Evolutionary conservation across 2,113 vertebrate species (phyloP), one percentile per base, ranked within the genome.

Genomic region (Hypocryptadius cinnamomeus): DNA sequence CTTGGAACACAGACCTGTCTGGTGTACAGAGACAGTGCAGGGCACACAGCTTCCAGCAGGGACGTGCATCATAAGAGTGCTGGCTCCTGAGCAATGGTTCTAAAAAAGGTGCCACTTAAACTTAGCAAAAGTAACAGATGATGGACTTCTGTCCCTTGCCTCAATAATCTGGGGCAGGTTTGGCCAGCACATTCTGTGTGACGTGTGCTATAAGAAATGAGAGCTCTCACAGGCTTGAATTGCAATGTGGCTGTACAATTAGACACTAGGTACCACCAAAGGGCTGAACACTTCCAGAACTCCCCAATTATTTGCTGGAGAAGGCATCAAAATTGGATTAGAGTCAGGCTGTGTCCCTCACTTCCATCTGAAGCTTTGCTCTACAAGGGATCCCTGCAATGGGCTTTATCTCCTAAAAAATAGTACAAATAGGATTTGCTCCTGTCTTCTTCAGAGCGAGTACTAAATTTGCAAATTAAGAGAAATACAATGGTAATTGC

Each of bases 361-460:
- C 64, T 93, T 89, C 33, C 37, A 59, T 39, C 17, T 19, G 40
- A 92, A 82, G 56, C 21, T 90, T 65, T 70, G 47, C 56, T 90
- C 6, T 59, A 47, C 15, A 47, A 87, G 14, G 16, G 56, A 47
- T 64, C 50, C 68, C 45, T 80, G 56, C 30, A 79, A 59, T 20
- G 63, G 60, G 35, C 17, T 83, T 85, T 85, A 21, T 91, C 68
- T 66, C 27, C n/a, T 35, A 14, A 79, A 89, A 85, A 77, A 17
- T 17, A 31, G 11, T 64, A 80, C 85, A 85, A 94, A 80, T 22
- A 68, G 85, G 85, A 94, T 96, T 91, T 95, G 44, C n/a, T 33
- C 93, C 74, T 64, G 50, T 59, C 30, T 85, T 68, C 59, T 91
- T 66, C 82, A 86, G 13, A 74, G 40, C 7, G 15, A 59, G 30